phyloP scores from a whole-genome alignment of 1,140 invertebrate genomes.

The Drosophila gunungcola region DNA sequence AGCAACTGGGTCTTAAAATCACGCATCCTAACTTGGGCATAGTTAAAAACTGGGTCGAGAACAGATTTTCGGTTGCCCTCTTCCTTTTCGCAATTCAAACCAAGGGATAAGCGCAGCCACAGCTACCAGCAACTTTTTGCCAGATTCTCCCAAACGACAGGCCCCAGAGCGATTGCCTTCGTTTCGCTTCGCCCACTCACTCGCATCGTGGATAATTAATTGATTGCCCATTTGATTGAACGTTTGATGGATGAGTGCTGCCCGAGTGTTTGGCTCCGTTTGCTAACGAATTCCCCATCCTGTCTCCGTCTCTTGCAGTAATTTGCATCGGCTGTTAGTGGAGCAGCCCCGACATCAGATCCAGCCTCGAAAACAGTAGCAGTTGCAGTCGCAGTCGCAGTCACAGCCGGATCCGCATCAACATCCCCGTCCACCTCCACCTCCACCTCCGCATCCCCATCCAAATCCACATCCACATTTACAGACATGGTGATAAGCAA shows the following conservation, averaged over 20 bases:
- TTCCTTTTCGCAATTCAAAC: background rate
- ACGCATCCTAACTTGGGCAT: conserved; percentile 24
- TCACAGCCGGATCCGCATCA: conserved; percentile 6
- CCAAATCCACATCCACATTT: conserved; percentile 57
- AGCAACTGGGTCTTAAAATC: conserved; percentile 3
- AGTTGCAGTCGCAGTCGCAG: background rate
- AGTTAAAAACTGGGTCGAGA: conserved; percentile 59
- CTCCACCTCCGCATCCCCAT: conserved; percentile 84
- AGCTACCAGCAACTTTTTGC: conserved; percentile 11
- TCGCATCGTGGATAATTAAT: conserved; percentile 65
- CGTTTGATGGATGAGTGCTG: conserved; percentile 64
- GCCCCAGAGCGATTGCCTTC: conserved; percentile 13
- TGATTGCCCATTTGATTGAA: conserved; percentile 74
- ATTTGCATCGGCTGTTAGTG: conserved; percentile 61
- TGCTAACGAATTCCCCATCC: conserved; percentile 31
- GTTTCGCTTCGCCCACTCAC: background rate
- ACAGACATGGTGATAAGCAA: conserved; percentile 89
- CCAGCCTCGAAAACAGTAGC: conserved; percentile 13
- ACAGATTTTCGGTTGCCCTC: conserved; percentile 14
- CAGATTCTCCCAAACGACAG: conserved; percentile 1
- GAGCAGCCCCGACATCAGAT: conserved; percentile 39
- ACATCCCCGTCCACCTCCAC: conserved; percentile 55
- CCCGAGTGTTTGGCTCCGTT: conserved; percentile 11
- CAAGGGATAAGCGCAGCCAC: conserved; percentile 5
- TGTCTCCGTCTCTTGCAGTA: conserved; percentile 53